Evolutionary conservation across 1,140 invertebrate species (phyloP), one percentile per base, ranked within the genome.

Genomic region (Nymphalis io): DNA sequence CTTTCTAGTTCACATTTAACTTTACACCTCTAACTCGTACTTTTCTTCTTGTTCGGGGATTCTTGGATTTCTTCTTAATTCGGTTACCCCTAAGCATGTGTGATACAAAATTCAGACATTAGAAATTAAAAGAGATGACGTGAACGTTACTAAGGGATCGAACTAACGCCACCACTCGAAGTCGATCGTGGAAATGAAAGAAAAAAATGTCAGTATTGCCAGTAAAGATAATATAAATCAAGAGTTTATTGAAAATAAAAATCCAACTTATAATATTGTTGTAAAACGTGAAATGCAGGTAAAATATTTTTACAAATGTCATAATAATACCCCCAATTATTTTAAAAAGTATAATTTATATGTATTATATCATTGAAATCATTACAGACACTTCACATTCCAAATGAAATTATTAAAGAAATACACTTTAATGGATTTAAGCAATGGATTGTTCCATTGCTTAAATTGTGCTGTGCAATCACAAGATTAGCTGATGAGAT

Each of bases 51-150:
- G 87, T 91, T 73, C 88, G 87, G 74, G 89, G 87, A 88, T 88
- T 91, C 80, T 86, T 88, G 78, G 82, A 85, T 89, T 88, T 91
- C 78, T 89, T 89, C 80, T 85, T 86, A 79, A 83, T 90, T 84
- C 85, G 83, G 81, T 90, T 89, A 88, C 85, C 83, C 87, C 87
- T 89, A 87, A 89, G 89, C 89, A 90, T 91, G 89, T 91, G 89
- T 85, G 85, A 88, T 82, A 68, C 79, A 84, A 81, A 89, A 88
- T 79, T 88, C 79, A 87, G 86, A 87, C 87, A 89, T 91, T 85
- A 79, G 81, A 87, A 82, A 76, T 70, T 81, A 89, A 89, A 74
- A 84, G 89, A 90, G 85, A 80, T 89, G 87, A 91, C 89, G 87
- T 85, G 79, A 81, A 83, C 65, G 72, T 84, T 80, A 80, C 78